A percentile compares a stretch with the other conserved stretches of the same genome.
These are phyloP conservation scores for Chlorodrepanis virens DNA, from an alignment of 2,113 vertebrate genomes.

Conservation along the genomic window DNA sequence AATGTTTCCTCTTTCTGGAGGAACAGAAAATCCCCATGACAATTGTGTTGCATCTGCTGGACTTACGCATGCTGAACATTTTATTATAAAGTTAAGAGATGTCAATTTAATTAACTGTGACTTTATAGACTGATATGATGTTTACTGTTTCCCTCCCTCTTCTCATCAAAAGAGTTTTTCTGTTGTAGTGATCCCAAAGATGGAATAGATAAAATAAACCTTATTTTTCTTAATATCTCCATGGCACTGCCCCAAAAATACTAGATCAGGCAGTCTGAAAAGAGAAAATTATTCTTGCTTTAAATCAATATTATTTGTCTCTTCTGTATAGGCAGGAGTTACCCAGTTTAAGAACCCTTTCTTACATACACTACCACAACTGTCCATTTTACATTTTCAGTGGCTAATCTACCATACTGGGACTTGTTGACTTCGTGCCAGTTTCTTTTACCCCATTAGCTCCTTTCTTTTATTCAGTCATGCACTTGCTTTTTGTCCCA, in stretches of 20 bases:
- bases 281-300: neutral
- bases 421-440: neutral
- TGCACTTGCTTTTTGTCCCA: neutral
- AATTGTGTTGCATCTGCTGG: neutral
- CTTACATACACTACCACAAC: neutral
- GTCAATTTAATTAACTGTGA: neutral
- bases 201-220: neutral
- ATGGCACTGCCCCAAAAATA: neutral
- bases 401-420: neutral
- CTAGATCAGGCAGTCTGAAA: neutral
- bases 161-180: neutral
- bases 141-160: neutral
- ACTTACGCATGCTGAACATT: neutral
- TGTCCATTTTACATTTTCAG: neutral
- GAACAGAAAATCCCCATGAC: neutral
- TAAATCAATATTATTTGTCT: neutral
- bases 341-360: neutral
- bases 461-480: neutral
- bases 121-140: neutral
- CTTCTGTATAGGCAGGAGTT: neutral
- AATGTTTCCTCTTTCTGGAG: neutral
- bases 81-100: neutral
- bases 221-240: neutral
- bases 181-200: neutral
- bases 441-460: neutral